Evolutionary conservation across 37 sponge, comb jelly and placozoan genomes (phyloP).

Genomic region (Aplysina aerophoba): DNA sequence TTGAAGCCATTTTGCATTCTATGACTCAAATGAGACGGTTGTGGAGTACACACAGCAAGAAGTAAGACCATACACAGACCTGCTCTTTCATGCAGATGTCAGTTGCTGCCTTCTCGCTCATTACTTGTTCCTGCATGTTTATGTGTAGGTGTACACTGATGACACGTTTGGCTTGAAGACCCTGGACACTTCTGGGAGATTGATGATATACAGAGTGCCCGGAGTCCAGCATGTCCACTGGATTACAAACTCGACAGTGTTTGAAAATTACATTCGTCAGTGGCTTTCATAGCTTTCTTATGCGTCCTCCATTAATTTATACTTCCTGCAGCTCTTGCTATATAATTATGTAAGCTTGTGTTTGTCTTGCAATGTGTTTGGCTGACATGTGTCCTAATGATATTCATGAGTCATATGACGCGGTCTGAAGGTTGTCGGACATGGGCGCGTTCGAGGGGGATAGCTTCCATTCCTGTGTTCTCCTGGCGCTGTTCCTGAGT

Average conservation of each 20-base stretch:
- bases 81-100: no score
- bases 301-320: no score
- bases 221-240: conserved; percentile 72
- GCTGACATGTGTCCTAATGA: no score
- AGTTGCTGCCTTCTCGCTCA: no score
- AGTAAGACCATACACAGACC: background rate
- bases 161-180: conserved; percentile 82
- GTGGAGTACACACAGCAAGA: background rate
- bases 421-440: no score
- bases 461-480: no score
- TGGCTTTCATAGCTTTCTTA: conserved; percentile 44
- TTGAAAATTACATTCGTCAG: conserved; percentile 63
- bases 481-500: background rate
- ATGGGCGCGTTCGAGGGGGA: no score
- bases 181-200: conserved; percentile 35
- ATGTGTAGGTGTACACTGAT: conserved; percentile 53
- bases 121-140: background rate
- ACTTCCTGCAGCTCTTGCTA: no score
- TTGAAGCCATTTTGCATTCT: conserved; percentile 81
- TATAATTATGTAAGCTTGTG: no score
- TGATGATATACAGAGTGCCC: conserved; percentile 39
- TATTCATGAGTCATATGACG: no score
- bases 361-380: no score
- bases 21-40: conserved; percentile 54
- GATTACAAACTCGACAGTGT: conserved; percentile 66